Conservation (phyloP, 2,888 invertebrate genomes). For the Eurytoma adleriae region DNA sequence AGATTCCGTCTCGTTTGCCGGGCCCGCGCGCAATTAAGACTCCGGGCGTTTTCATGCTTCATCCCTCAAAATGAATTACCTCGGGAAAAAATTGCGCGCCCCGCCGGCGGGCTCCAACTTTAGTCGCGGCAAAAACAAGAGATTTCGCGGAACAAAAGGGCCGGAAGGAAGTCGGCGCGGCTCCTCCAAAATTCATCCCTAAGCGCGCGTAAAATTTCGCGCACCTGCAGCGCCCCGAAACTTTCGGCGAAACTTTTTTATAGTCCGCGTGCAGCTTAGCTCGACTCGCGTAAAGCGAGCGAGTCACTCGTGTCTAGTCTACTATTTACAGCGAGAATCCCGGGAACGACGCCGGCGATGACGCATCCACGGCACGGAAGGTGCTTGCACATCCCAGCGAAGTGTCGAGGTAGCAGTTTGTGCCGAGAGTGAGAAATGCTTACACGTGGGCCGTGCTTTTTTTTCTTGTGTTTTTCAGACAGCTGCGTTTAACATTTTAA, state of each 20-base stretch:
- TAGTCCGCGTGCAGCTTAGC: neutral
- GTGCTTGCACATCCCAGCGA: too few species aligned
- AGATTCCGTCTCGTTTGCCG: too few species aligned
- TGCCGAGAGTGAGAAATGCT: neutral
- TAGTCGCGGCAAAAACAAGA: neutral
- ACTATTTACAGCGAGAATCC: conserved; percentile 26
- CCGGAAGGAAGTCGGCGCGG: neutral
- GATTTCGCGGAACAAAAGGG: neutral
- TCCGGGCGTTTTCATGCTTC: too few species aligned
- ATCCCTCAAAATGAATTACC: too few species aligned
- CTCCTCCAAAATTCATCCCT: conserved; percentile 29
- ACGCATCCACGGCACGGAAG: too few species aligned
- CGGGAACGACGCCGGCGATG: too few species aligned
- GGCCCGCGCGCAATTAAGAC: too few species aligned
- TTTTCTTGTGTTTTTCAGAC: too few species aligned
- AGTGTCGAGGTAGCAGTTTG: too few species aligned
- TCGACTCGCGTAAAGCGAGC: conserved; percentile 25
- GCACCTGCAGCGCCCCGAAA: conserved; percentile 19
- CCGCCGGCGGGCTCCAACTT: neutral
- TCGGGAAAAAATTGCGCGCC: too few species aligned
- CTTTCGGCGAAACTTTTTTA: conserved; percentile 26
- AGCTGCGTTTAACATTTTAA: too few species aligned
- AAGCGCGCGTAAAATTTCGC: conserved; percentile 43
- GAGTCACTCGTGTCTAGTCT: conserved; percentile 6
- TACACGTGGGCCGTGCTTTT: neutral